Conservation (phyloP, 2,113 vertebrate species). For the Dipodomys stephensi region DNA sequence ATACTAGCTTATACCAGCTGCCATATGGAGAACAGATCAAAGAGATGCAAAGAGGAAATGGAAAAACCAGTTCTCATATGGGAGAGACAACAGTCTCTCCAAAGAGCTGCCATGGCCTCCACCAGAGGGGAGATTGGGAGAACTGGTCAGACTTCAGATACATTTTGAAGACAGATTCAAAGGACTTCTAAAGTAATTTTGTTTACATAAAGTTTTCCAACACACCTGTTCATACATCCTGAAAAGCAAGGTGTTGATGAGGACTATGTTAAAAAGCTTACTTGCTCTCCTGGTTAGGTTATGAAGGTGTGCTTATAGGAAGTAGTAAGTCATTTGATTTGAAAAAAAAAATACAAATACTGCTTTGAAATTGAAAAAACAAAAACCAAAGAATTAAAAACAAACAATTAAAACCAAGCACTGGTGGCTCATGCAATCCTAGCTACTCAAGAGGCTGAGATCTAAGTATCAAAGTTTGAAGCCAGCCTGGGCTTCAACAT, state of each 20-base stretch:
- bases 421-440: too few relatives aligned
- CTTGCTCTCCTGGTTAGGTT: neutral
- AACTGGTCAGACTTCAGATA: neutral
- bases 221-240: constrained; percentile 19
- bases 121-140: neutral
- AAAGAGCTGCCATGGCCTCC: neutral
- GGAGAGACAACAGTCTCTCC: neutral
- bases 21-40: neutral
- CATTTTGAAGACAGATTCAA: neutral
- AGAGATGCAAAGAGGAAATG: neutral
- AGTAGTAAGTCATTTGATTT: constrained; percentile 35
- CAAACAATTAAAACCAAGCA: too few relatives aligned
- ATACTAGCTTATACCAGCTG: constrained; percentile 16
- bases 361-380: constrained; percentile 26
- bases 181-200: constrained; percentile 22
- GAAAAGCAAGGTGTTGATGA: neutral
- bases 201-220: neutral
- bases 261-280: constrained; percentile 10
- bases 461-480: too few relatives aligned
- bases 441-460: too few relatives aligned
- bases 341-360: neutral
- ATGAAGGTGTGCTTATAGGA: neutral
- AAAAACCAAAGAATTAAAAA: neutral
- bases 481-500: too few relatives aligned
- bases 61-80: neutral